These are phyloP conservation scores for Philhelius pedissequus DNA, from an alignment of 2,888 invertebrate species.

Conservation along the genomic window DNA sequence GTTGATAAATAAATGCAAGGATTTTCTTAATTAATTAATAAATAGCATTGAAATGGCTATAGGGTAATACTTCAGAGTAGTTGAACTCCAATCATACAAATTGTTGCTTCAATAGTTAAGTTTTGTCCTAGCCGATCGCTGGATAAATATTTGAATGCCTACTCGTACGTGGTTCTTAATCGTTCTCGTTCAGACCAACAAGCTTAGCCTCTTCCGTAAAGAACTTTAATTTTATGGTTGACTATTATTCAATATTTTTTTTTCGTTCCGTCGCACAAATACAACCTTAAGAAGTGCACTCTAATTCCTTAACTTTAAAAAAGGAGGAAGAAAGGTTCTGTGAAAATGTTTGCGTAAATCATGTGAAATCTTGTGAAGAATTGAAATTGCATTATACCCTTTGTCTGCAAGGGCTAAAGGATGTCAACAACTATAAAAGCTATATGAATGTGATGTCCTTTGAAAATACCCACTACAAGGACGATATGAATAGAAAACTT, in stretches of 20 bases:
- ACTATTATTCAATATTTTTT: background rate
- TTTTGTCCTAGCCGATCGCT: too few relatives aligned
- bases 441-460: background rate
- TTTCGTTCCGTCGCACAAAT: background rate
- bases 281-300: conserved; percentile 6
- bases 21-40: too few relatives aligned
- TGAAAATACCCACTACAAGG: background rate
- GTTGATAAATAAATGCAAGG: too few relatives aligned
- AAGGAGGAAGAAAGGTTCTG: background rate
- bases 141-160: too few relatives aligned
- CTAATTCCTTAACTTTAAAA: background rate
- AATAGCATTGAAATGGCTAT: too few relatives aligned
- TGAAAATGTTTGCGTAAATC: conserved; percentile 17
- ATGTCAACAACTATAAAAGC: background rate
- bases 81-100: too few relatives aligned
- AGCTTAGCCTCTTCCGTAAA: background rate
- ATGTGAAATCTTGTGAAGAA: conserved; percentile 19
- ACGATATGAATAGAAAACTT: conserved; percentile 3
- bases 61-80: too few relatives aligned
- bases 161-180: too few relatives aligned
- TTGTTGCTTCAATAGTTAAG: too few relatives aligned
- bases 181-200: too few relatives aligned
- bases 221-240: background rate
- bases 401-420: background rate
- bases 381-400: conserved; percentile 22